Percentiles rank a stretch among this genome's conserved stretches.
These are phyloP conservation scores for Drosophila pandora DNA, from an alignment of 1,140 invertebrate genomes.

Conservation along the genomic window DNA sequence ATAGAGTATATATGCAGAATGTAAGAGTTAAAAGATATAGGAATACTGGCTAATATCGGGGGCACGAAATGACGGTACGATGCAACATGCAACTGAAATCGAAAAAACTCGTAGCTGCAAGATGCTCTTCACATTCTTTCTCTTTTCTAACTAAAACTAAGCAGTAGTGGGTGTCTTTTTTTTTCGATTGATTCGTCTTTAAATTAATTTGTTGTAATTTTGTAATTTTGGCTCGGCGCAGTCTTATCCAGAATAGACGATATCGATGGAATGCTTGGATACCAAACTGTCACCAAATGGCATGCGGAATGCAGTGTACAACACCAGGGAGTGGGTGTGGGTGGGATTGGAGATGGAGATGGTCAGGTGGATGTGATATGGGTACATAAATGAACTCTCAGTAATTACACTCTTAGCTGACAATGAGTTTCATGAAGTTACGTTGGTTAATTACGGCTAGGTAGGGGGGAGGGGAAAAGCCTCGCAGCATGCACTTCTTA, in stretches of 20 bases:
- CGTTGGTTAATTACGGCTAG: constrained; percentile 34
- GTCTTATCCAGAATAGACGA: constrained; percentile 35
- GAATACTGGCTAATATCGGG: constrained; percentile 17
- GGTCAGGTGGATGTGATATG: constrained; percentile 1
- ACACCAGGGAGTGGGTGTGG: background rate
- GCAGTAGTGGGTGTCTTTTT: constrained; percentile 29
- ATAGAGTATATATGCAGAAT: background rate
- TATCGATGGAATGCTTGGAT: constrained; percentile 20
- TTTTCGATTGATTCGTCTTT: constrained; percentile 37
- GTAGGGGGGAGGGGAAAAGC: constrained; percentile 37
- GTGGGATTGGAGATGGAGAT: constrained; percentile 3
- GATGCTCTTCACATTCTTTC: background rate
- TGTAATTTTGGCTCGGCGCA: constrained; percentile 39
- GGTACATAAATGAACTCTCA: constrained; percentile 6
- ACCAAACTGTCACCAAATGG: constrained; percentile 19
- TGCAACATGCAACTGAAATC: constrained; percentile 21
- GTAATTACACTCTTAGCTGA: background rate
- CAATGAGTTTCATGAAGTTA: constrained; percentile 23
- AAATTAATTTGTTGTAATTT: background rate
- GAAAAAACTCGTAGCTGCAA: constrained; percentile 11
- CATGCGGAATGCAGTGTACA: constrained; percentile 21
- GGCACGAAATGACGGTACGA: constrained; percentile 17
- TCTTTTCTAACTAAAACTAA: constrained; percentile 35
- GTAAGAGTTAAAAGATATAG: constrained; percentile 11
- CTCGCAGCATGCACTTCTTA: constrained; percentile 60